These are phyloP conservation scores for Zenarchopterus dispar DNA, from an alignment of 2,797 vertebrate genomes.

Conservation along the genomic window DNA sequence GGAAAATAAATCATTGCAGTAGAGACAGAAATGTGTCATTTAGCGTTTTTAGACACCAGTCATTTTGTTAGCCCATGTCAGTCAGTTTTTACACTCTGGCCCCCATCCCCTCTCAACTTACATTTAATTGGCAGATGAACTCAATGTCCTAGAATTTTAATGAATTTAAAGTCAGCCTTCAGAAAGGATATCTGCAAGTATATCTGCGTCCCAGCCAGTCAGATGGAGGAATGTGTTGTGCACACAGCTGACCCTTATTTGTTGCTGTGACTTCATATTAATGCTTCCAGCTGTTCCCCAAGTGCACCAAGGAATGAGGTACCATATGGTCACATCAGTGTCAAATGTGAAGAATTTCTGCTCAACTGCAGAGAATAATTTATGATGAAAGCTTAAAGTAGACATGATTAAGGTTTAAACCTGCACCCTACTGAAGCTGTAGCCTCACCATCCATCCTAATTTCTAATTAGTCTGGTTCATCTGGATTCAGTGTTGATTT, in stretches of 20 bases:
- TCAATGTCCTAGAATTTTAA: constrained; percentile 40
- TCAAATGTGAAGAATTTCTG: neutral
- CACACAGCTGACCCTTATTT: neutral
- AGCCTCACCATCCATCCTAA: too few relatives aligned
- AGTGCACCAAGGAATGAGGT: neutral
- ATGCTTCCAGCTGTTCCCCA: neutral
- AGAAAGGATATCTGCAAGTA: constrained; percentile 17
- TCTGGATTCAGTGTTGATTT: too few relatives aligned
- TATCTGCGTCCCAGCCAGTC: constrained; percentile 22
- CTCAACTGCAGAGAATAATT: too few relatives aligned
- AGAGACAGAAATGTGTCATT: constrained; percentile 15
- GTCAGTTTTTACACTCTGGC: constrained; percentile 40
- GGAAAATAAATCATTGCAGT: constrained; percentile 13
- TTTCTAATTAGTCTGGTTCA: too few relatives aligned
- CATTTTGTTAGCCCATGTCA: constrained; percentile 27
- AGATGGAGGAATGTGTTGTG: neutral
- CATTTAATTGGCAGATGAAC: constrained; percentile 25
- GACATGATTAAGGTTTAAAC: too few relatives aligned
- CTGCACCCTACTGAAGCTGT: too few relatives aligned
- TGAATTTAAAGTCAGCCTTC: constrained; percentile 47
- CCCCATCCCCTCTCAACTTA: too few relatives aligned
- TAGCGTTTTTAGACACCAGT: constrained; percentile 18
- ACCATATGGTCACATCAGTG: neutral
- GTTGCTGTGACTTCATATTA: neutral
- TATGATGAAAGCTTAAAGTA: too few relatives aligned